phyloP scores from a whole-genome alignment of 1,140 invertebrate species.

The Pectinophora gossypiella region DNA sequence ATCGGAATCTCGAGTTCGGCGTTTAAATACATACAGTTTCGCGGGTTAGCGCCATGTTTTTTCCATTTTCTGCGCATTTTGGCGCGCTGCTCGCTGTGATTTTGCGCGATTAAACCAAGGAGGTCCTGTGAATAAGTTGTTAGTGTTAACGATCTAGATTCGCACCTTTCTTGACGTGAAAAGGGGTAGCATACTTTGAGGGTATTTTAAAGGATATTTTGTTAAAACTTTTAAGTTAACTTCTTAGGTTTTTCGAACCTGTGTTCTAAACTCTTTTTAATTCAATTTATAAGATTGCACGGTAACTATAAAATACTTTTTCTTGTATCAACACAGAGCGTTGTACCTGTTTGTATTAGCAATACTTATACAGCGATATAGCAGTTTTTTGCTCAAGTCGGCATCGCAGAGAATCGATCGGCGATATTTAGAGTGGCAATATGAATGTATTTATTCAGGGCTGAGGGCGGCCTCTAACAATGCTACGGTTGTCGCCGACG shows the following conservation, averaged over 20 bases:
- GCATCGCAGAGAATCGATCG: slow-evolving; percentile 32
- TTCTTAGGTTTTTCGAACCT: too few species aligned
- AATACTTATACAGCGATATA: too few species aligned
- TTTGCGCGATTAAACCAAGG: slow-evolving; percentile 58
- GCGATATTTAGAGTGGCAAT: slow-evolving; percentile 70
- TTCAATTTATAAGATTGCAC: too few species aligned
- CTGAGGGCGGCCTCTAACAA: slow-evolving; percentile 66
- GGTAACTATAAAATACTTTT: too few species aligned
- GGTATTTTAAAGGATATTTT: background rate
- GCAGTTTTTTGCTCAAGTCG: slow-evolving; percentile 22
- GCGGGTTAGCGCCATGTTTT: slow-evolving; percentile 74
- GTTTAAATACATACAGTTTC: slow-evolving; percentile 73
- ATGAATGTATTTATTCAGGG: slow-evolving; percentile 74
- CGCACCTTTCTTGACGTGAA: slow-evolving; percentile 18
- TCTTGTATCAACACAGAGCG: too few species aligned
- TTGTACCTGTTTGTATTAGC: too few species aligned
- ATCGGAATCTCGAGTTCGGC: slow-evolving; percentile 60
- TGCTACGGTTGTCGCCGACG: slow-evolving; percentile 66
- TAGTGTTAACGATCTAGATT: slow-evolving; percentile 56
- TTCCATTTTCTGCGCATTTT: slow-evolving; percentile 67
- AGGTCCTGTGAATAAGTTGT: slow-evolving; percentile 65
- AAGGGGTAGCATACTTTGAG: too few species aligned
- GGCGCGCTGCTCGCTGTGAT: slow-evolving; percentile 56
- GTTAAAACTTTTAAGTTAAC: background rate
- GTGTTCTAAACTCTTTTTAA: too few species aligned